Conservation (phyloP, 2,113 vertebrate species). For the Lycaon pictus region DNA sequence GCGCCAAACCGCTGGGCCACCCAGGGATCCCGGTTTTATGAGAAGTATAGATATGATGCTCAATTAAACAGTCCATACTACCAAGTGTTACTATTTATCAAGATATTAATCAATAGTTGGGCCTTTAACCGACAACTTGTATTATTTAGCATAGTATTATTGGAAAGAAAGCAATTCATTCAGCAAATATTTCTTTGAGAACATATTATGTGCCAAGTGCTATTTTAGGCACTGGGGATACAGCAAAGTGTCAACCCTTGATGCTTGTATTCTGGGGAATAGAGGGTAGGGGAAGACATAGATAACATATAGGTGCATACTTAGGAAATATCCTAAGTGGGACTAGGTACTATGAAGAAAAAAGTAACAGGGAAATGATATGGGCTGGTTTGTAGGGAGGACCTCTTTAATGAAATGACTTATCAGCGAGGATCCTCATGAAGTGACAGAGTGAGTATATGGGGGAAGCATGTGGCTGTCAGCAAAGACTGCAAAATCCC, state of each 20-base stretch:
- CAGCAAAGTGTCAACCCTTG: neutral
- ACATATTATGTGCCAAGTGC: neutral
- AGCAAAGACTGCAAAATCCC: neutral
- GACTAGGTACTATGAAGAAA: neutral
- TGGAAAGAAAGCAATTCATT: neutral
- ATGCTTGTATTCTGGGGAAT: neutral
- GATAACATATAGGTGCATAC: neutral
- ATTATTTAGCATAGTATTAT: neutral
- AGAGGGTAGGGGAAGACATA: neutral
- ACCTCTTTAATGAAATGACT: neutral
- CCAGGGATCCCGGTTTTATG: too few relatives aligned
- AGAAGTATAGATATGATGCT: neutral
- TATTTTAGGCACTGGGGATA: neutral
- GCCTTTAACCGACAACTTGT: neutral
- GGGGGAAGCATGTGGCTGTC: neutral
- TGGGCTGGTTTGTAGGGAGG: neutral
- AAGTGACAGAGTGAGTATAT: neutral
- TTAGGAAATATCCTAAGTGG: neutral
- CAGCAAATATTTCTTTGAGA: neutral
- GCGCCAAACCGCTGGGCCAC: too few relatives aligned
- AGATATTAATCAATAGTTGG: neutral
- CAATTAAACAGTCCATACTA: neutral
- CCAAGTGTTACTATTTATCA: neutral
- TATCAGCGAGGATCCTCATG: neutral
- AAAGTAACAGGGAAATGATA: neutral